phyloP scores from a whole-genome alignment of 2,888 invertebrate species.

The Mycalesis mineus region DNA sequence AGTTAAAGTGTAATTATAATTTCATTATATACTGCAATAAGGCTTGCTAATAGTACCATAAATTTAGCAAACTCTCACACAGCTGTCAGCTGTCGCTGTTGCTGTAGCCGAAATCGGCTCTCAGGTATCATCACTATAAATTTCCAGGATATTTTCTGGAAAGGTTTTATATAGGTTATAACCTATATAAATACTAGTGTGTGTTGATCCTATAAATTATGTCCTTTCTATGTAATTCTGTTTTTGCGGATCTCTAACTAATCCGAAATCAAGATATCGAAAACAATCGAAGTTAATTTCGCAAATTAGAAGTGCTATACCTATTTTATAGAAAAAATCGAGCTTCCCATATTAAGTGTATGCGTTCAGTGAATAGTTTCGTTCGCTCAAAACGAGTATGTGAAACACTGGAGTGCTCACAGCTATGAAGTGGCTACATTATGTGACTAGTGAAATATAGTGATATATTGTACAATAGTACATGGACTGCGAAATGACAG shows the following conservation, averaged over 20 bases:
- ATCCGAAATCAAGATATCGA: not conserved
- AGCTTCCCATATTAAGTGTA: constrained; percentile 32
- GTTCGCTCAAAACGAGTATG: constrained; percentile 43
- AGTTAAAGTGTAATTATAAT: too few species aligned
- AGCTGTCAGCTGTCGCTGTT: too few species aligned
- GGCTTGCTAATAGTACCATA: too few species aligned
- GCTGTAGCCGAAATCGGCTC: too few species aligned
- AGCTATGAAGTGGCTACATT: constrained; percentile 16
- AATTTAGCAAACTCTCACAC: too few species aligned
- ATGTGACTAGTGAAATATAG: constrained; percentile 33
- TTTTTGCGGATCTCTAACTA: not conserved
- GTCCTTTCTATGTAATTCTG: not conserved
- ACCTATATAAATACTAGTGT: too few species aligned
- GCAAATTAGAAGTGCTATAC: constrained; percentile 8
- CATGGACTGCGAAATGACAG: constrained; percentile 41
- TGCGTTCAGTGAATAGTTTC: constrained; percentile 33
- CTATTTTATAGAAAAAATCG: constrained; percentile 35
- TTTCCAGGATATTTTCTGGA: too few species aligned
- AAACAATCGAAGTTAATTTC: constrained; percentile 2
- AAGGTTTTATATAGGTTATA: too few species aligned
- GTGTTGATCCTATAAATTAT: too few species aligned
- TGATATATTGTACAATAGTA: constrained; percentile 24
- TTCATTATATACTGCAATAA: too few species aligned
- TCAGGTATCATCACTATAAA: too few species aligned
- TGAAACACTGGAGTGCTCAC: constrained; percentile 28